These are phyloP conservation scores for Puffinus mauretanicus DNA, from an alignment of 2,113 vertebrate genomes.

Conservation along the genomic window DNA sequence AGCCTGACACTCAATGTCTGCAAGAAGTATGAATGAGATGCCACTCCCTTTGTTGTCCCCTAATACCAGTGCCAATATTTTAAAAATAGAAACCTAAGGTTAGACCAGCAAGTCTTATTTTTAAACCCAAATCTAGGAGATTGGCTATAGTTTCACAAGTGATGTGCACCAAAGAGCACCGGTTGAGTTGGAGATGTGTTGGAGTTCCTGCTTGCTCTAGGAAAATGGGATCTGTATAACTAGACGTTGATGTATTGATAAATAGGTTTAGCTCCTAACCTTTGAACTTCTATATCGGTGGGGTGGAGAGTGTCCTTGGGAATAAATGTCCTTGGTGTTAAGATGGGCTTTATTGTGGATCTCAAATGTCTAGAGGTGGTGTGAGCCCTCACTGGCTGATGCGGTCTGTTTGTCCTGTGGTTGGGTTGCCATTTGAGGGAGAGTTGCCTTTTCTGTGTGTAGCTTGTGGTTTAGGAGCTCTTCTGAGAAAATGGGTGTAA, in stretches of 20 bases:
- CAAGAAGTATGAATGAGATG: neutral
- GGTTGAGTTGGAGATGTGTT: neutral
- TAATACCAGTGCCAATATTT: neutral
- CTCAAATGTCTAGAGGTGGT: neutral
- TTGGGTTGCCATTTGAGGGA: neutral
- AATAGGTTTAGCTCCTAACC: neutral
- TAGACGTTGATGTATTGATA: neutral
- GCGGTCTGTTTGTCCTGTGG: neutral
- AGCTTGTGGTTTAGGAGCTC: neutral
- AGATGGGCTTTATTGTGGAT: neutral
- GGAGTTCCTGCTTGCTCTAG: neutral
- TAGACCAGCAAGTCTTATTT: neutral
- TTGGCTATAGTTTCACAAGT: neutral
- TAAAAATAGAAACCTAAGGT: neutral
- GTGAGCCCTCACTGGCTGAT: neutral
- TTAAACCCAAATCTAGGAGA: neutral
- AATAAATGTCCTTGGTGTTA: neutral
- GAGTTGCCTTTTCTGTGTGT: neutral
- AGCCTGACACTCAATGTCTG: neutral
- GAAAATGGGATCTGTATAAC: neutral
- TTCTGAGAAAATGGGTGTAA: neutral
- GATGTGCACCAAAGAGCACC: neutral
- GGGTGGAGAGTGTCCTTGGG: neutral
- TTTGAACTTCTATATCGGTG: neutral
- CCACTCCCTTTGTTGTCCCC: neutral